A percentile compares a stretch with the other conserved stretches of the same genome.
Evolutionary conservation across 2,888 invertebrate genomes (phyloP).

Genomic region (Ecliptopera silaceata): DNA sequence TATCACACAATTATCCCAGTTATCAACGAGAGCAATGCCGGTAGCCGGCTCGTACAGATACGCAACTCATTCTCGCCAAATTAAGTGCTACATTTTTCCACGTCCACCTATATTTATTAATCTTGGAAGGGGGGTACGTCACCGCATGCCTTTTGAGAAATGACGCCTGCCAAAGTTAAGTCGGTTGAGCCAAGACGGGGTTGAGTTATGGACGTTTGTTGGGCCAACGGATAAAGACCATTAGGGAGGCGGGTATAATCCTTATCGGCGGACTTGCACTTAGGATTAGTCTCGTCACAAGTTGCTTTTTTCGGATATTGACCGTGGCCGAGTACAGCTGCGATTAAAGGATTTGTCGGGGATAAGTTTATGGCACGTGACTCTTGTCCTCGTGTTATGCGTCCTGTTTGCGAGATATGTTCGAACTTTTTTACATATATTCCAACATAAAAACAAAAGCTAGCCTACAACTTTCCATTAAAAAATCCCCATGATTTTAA

Average conservation of each 20-base stretch:
- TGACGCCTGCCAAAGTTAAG: slow-evolving; percentile 83
- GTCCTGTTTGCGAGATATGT: not conserved
- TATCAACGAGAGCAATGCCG: slow-evolving; percentile 49
- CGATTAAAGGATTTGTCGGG: slow-evolving; percentile 70
- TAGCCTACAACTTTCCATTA: too few species aligned
- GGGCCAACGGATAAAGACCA: slow-evolving; percentile 79
- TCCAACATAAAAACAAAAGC: not conserved
- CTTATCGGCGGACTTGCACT: slow-evolving; percentile 82
- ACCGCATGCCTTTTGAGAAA: slow-evolving; percentile 81
- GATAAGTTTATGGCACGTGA: slow-evolving; percentile 37
- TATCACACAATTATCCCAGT: slow-evolving; percentile 44
- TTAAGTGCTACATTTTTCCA: slow-evolving; percentile 80
- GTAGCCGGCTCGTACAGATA: slow-evolving; percentile 55
- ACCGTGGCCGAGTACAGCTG: slow-evolving; percentile 69
- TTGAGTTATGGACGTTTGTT: slow-evolving; percentile 81
- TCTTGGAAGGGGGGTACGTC: slow-evolving; percentile 63
- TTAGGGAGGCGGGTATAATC: slow-evolving; percentile 77
- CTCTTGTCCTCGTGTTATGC: slow-evolving; percentile 8
- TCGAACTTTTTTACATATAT: not conserved
- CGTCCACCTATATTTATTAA: slow-evolving; percentile 81
- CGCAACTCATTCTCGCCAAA: slow-evolving; percentile 73
- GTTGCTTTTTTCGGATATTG: slow-evolving; percentile 78
- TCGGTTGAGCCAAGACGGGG: slow-evolving; percentile 80
- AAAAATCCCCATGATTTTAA: too few species aligned
- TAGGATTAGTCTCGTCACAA: slow-evolving; percentile 81